Percentiles rank a stretch among this genome's conserved stretches.
phyloP scores from a whole-genome alignment of 2,888 invertebrate species.

The Orthonychiurus folsomi region DNA sequence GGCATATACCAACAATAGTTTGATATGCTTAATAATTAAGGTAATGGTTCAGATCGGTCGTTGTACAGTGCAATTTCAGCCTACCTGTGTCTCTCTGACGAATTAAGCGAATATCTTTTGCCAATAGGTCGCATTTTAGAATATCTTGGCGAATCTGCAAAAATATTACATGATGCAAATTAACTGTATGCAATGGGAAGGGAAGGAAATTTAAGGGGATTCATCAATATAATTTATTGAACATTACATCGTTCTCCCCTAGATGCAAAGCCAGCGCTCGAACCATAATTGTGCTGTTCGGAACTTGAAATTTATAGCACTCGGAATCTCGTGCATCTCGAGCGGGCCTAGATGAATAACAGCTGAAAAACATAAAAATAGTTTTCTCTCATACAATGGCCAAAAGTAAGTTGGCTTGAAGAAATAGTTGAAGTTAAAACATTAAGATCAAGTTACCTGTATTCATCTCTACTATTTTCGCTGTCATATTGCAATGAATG shows the following conservation, averaged over 20 bases:
- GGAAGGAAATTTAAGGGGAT: neutral
- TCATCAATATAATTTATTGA: neutral
- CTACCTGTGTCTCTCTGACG: slow-evolving; percentile 75
- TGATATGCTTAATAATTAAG: neutral
- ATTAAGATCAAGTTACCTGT: no score
- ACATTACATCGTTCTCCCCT: slow-evolving; percentile 62
- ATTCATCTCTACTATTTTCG: slow-evolving; percentile 21
- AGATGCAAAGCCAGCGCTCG: slow-evolving; percentile 64
- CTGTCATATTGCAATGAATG: slow-evolving; percentile 27
- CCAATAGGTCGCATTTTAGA: slow-evolving; percentile 61
- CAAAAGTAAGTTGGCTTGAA: no score
- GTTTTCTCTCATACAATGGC: no score
- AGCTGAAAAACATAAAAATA: no score
- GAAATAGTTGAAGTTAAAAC: no score
- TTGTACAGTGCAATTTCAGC: slow-evolving; percentile 13
- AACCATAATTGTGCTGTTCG: slow-evolving; percentile 65
- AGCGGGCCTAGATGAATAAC: no score
- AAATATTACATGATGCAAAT: no score
- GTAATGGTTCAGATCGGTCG: neutral
- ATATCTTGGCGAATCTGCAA: slow-evolving; percentile 66
- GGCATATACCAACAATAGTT: slow-evolving; percentile 43
- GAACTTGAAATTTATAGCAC: slow-evolving; percentile 42
- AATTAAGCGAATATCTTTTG: slow-evolving; percentile 71
- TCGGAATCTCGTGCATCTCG: no score
- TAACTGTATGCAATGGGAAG: no score